Evolutionary conservation across 2,797 vertebrate genomes (phyloP).

Genomic region (Acanthiza pusilla): DNA sequence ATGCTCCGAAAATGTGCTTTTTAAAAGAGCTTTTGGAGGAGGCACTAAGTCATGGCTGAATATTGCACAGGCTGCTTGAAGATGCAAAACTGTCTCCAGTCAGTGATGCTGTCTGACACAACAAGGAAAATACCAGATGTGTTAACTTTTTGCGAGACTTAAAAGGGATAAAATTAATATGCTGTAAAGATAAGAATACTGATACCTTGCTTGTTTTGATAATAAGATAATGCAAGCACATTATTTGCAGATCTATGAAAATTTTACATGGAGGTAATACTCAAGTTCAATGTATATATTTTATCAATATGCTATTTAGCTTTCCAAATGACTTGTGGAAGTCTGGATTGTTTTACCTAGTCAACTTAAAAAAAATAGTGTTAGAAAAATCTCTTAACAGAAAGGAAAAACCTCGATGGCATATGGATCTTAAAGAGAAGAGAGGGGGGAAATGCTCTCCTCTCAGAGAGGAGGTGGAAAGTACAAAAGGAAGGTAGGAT

Average conservation of each 20-base stretch:
- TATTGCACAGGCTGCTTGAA: neutral
- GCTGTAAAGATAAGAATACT: neutral
- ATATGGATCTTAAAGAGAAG: neutral
- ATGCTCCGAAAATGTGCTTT: neutral
- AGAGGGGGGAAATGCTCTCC: rapidly evolving
- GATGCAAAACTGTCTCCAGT: neutral
- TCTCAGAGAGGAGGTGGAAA: neutral
- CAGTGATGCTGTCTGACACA: neutral
- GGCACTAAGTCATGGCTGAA: neutral
- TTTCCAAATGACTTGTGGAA: neutral
- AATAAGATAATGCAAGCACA: rapidly evolving
- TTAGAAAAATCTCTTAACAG: neutral
- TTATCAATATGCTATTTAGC: neutral
- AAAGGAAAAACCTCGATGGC: neutral
- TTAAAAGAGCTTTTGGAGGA: neutral
- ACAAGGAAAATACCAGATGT: neutral
- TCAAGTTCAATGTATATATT: neutral
- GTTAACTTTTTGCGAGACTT: neutral
- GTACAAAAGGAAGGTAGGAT: neutral
- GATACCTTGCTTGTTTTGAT: neutral
- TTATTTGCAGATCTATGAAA: neutral
- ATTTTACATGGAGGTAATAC: neutral
- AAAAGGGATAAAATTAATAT: neutral
- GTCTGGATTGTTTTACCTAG: neutral
- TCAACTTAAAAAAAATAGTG: neutral